Evolutionary conservation across 2,888 invertebrate species (phyloP).

Genomic region (Oligia strigilis): DNA sequence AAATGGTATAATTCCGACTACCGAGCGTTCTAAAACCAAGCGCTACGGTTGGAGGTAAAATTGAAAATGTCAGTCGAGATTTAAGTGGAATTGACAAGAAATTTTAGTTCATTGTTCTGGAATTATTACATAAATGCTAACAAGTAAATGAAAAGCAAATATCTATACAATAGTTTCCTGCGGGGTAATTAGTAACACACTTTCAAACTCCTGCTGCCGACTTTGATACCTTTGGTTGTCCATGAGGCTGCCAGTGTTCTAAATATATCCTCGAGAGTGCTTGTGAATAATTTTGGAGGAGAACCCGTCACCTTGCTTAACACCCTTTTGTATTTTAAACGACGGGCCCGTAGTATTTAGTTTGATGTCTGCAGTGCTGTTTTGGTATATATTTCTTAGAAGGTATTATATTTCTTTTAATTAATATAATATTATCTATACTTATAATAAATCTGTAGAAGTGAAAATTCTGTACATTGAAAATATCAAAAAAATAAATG

Average conservation of each 20-base stretch:
- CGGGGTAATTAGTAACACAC: no score
- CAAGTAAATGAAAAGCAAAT: conserved; percentile 2
- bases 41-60: conserved; percentile 9
- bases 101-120: conserved; percentile 18
- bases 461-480: no score
- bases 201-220: background rate
- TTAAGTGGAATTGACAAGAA: conserved; percentile 11
- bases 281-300: background rate
- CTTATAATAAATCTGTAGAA: no score
- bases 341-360: background rate
- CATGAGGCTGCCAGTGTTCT: background rate
- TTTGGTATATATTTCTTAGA: no score
- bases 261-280: background rate
- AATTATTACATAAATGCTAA: conserved; percentile 11
- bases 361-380: background rate
- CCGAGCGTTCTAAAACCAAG: conserved; percentile 16
- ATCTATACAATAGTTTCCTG: background rate
- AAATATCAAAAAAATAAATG: no score
- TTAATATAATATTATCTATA: no score
- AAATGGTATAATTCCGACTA: conserved; percentile 24
- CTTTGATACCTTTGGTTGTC: background rate
- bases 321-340: background rate
- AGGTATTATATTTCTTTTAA: no score
- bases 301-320: no score
- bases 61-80: conserved; percentile 16